These are phyloP conservation scores for Hyalella azteca DNA, from an alignment of 2,888 invertebrate species.

Conservation along the genomic window DNA sequence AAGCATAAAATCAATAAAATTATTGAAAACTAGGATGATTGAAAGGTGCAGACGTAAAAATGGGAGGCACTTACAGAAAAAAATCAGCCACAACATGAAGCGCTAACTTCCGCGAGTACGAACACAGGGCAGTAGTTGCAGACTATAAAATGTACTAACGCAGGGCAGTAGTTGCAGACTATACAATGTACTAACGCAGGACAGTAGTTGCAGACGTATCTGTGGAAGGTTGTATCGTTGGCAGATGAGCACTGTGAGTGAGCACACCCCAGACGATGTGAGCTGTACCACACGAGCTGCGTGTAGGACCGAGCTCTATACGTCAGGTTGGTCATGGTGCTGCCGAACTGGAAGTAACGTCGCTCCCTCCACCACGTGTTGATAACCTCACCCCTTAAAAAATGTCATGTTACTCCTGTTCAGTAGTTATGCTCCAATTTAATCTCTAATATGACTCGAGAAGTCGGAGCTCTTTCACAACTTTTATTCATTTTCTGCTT, in stretches of 20 bases:
- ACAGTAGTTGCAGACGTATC: constrained; percentile 84
- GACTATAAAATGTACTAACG: neutral
- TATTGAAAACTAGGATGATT: too few relatives aligned
- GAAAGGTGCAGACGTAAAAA: too few relatives aligned
- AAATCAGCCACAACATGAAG: too few relatives aligned
- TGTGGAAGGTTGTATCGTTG: constrained; percentile 69
- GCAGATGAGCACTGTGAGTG: constrained; percentile 69
- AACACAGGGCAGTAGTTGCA: neutral
- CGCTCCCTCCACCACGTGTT: constrained; percentile 75
- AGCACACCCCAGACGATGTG: constrained; percentile 80
- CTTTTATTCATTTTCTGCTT: too few relatives aligned
- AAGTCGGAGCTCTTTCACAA: too few relatives aligned
- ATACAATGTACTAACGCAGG: constrained; percentile 73
- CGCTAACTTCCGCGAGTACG: neutral
- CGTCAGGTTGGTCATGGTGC: constrained; percentile 67
- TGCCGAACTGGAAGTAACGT: constrained; percentile 75
- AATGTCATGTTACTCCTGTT: too few relatives aligned
- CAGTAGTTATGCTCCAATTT: too few relatives aligned
- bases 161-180: neutral
- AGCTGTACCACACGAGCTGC: constrained; percentile 81
- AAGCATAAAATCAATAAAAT: too few relatives aligned
- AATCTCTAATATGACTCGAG: too few relatives aligned
- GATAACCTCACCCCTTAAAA: constrained; percentile 45
- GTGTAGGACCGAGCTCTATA: constrained; percentile 78
- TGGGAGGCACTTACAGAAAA: too few relatives aligned